A percentile compares a stretch with the other conserved stretches of the same genome.
These are phyloP conservation scores for Amitus sp. DNA, from an alignment of 2,888 invertebrate species.

Conservation along the genomic window DNA sequence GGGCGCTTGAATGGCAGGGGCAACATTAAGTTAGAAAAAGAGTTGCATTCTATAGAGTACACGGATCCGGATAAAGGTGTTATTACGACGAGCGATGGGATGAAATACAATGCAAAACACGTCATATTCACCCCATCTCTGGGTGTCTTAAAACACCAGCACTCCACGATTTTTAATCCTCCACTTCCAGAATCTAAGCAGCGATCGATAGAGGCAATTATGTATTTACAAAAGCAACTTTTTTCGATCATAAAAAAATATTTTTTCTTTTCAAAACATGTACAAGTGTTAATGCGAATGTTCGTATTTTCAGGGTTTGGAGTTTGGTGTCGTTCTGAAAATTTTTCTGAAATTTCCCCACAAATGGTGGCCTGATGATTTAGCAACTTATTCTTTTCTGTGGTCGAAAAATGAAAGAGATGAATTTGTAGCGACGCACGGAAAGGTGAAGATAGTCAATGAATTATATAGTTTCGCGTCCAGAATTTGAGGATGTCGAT, in stretches of 20 bases:
- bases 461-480: not conserved
- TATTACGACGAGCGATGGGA: slow-evolving; percentile 70
- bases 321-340: slow-evolving; percentile 75
- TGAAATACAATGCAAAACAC: slow-evolving; percentile 70
- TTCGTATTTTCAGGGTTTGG: slow-evolving; percentile 66
- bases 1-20: slow-evolving; percentile 63
- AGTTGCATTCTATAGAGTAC: slow-evolving; percentile 69
- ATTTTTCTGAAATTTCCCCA: slow-evolving; percentile 75
- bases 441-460: slow-evolving; percentile 49
- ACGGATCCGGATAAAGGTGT: slow-evolving; percentile 66
- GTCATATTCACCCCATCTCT: slow-evolving; percentile 76
- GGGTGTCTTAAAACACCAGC: slow-evolving; percentile 74
- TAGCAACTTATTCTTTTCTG: slow-evolving; percentile 68
- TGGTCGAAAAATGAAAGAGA: slow-evolving; percentile 70
- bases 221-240: slow-evolving; percentile 5
- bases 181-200: slow-evolving; percentile 69
- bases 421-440: slow-evolving; percentile 60
- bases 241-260: not conserved
- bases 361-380: slow-evolving; percentile 72
- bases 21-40: slow-evolving; percentile 69
- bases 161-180: slow-evolving; percentile 71
- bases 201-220: slow-evolving; percentile 68
- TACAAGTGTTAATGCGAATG: too few relatives aligned
- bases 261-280: too few relatives aligned
- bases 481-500: not conserved